These are phyloP conservation scores for Nesoenas mayeri DNA, from an alignment of 2,113 vertebrate species.

Conservation along the genomic window DNA sequence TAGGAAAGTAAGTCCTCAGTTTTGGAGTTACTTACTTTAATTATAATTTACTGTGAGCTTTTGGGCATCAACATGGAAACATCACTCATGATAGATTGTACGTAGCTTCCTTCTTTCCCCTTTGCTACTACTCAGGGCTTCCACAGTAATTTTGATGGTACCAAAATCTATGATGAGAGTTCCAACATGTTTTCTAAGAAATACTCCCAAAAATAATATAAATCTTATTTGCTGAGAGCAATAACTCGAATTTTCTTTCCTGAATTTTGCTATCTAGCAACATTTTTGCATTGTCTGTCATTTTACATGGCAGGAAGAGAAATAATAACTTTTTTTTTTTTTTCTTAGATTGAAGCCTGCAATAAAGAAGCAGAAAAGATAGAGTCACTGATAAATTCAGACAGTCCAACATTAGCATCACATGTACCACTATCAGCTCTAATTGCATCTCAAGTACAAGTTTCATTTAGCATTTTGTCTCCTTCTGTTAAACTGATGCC, in stretches of 20 bases:
- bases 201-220: background rate
- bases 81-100: fast-evolving
- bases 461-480: conserved; percentile 81
- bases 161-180: background rate
- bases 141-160: background rate
- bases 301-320: background rate
- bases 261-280: background rate
- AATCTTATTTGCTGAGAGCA: background rate
- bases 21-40: background rate
- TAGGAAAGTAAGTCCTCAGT: background rate
- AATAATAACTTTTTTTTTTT: background rate
- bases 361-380: conserved; percentile 98
- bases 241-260: background rate
- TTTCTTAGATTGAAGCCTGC: conserved; percentile 91
- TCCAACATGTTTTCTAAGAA: background rate
- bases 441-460: conserved; percentile 84
- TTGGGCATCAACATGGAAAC: background rate
- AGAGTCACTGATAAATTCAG: conserved; percentile 93
- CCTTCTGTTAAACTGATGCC: background rate
- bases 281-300: background rate
- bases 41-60: background rate
- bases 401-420: conserved; percentile 90
- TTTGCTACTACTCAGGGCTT: background rate
- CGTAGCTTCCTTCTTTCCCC: background rate
- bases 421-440: conserved; percentile 94